Base-by-base conservation (phyloP, 2,113 vertebrate genomes). In the Glareola pratincola region DNA sequence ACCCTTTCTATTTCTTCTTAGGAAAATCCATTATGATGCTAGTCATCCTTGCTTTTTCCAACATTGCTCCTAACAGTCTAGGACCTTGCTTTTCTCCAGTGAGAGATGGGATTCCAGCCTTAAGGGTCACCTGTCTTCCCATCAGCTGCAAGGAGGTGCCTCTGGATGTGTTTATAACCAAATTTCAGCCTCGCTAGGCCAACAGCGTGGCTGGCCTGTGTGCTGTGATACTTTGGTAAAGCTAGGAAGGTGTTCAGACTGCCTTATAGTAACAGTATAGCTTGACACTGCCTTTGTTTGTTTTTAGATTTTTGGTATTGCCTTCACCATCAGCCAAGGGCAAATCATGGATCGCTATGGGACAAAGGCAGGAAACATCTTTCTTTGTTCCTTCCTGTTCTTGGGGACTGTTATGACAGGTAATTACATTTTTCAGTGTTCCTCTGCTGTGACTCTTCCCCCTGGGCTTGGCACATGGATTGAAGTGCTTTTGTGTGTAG, bases 251-350 rank as follows among this genome's bases (percentile, higher is more conserved):
- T 57, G 30, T 68, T 90, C 1, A 3, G 20, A 18, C 37, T 80
- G 41, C 45, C 94, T 78, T 78, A 30, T 47, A 66, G 3, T 23
- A 68, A 47, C 63, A 77, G 6, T 66, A 75, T 45, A 36, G 30
- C 30, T 96, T 76, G 64, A 57, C 27, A 51, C 34, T 85, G 68
- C 39, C 54, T 92, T 91, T 97, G 47, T 95, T 53, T 18, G 94
- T 74, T 97, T 76, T 74, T 97, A 99, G 99, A 97, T 99, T 72
- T 99, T 99, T 94, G 99, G 99, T 87, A 99, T 99, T 94, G 98
- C 98, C 91, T 99, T 99, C 96, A 99, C 99, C 90, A 98, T 99
- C n/a, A 50, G 96, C 78, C 98, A 99, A 96, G 99, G 99, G 22
- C 98, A 98, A 95, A 98, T 99, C 62, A 98, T 99, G 2, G 98